Conservation (phyloP, 1,140 invertebrate species). For the Adoxophyes honmai region DNA sequence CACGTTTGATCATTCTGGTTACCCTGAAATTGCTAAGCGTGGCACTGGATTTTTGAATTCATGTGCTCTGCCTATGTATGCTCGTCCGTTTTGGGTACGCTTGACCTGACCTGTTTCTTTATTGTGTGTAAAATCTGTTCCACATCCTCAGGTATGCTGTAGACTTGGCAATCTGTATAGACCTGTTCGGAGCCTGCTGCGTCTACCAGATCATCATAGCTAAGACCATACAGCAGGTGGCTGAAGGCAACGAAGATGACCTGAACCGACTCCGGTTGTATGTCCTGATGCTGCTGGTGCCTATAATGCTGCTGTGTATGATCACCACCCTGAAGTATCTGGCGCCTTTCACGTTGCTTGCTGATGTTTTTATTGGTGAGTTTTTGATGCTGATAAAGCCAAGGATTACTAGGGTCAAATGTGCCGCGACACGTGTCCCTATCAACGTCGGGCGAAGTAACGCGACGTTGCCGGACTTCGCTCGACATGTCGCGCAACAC, state of each 20-base stretch:
- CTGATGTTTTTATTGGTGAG: slow-evolving; percentile 57
- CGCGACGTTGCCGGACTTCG: no score
- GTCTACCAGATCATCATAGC: slow-evolving; percentile 60
- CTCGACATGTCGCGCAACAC: no score
- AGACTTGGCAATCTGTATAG: slow-evolving; percentile 47
- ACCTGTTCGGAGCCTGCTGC: slow-evolving; percentile 54
- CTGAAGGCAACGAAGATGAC: slow-evolving; percentile 30
- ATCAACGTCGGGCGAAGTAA: no score
- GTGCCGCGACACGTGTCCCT: no score
- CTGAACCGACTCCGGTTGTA: slow-evolving; percentile 42
- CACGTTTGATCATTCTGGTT: no score
- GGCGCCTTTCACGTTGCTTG: slow-evolving; percentile 50
- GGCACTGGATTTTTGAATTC: no score
- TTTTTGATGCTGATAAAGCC: slow-evolving; percentile 13
- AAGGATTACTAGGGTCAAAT: no score
- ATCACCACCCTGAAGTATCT: slow-evolving; percentile 57
- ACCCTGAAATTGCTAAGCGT: no score
- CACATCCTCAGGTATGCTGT: slow-evolving; percentile 49
- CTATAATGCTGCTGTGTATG: slow-evolving; percentile 53
- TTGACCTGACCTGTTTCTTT: no score
- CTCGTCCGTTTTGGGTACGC: no score
- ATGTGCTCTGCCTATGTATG: no score
- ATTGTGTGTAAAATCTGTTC: no score
- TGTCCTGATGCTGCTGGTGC: slow-evolving; percentile 41
- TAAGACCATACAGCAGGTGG: slow-evolving; percentile 47